Percentiles rank a stretch among this genome's conserved stretches.
Evolutionary conservation across 2,113 vertebrate genomes (phyloP).

Genomic region (Hepsetus odoe): DNA sequence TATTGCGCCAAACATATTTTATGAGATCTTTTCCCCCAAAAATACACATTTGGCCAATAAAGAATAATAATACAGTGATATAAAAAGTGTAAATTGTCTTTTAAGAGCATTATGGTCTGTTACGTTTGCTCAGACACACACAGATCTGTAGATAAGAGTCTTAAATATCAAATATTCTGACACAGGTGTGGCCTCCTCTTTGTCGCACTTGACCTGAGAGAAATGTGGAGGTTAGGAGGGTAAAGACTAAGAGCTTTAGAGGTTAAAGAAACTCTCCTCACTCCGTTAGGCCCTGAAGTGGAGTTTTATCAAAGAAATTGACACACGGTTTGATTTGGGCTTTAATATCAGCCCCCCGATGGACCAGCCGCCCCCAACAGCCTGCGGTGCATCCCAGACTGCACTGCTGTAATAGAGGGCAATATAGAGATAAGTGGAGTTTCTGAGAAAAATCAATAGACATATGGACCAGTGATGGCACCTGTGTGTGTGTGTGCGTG

Average conservation of each 20-base stretch:
- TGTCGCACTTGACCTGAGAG: constrained; percentile 15
- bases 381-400: constrained; percentile 64
- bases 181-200: constrained; percentile 19
- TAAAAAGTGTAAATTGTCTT: too few relatives aligned
- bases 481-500: constrained; percentile 32
- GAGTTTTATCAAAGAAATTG: constrained; percentile 72
- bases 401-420: constrained; percentile 73
- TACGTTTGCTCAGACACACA: neutral
- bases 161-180: neutral
- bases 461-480: constrained; percentile 70
- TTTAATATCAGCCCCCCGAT: constrained; percentile 62
- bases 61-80: too few relatives aligned
- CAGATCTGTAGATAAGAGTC: neutral
- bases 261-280: constrained; percentile 49
- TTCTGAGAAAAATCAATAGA: constrained; percentile 80
- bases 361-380: constrained; percentile 57
- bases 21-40: too few relatives aligned
- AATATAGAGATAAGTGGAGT: constrained; percentile 76
- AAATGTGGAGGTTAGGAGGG: constrained; percentile 27
- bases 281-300: constrained; percentile 64
- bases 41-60: too few relatives aligned
- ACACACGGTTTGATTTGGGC: constrained; percentile 70
- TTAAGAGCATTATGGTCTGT: too few relatives aligned
- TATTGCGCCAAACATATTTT: too few relatives aligned
- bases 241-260: constrained; percentile 41